phyloP scores from a whole-genome alignment of 2,113 vertebrate species.

The Canis aureus region DNA sequence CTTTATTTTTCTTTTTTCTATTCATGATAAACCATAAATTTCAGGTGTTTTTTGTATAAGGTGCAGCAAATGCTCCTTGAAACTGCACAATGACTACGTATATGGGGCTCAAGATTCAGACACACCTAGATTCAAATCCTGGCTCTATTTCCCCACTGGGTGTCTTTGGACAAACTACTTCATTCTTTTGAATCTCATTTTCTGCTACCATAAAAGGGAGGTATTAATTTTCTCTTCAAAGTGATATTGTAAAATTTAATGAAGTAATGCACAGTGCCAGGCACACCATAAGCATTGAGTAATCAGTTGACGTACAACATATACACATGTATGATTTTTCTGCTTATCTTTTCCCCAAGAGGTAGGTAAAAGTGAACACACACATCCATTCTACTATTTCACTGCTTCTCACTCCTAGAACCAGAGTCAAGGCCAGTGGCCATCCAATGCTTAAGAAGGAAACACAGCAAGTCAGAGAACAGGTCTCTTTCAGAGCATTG shows the following conservation, averaged over 20 bases:
- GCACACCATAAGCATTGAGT: background rate
- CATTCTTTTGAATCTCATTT: background rate
- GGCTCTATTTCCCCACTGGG: background rate
- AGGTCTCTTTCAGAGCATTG: background rate
- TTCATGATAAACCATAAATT: background rate
- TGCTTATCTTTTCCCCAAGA: background rate
- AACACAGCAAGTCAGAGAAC: background rate
- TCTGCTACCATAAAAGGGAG: background rate
- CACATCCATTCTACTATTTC: background rate
- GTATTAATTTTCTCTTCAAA: background rate
- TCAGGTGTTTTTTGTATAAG: background rate
- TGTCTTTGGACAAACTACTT: background rate
- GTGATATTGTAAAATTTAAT: slow-evolving; percentile 9
- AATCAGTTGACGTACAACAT: background rate
- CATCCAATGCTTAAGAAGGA: background rate
- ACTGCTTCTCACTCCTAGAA: background rate
- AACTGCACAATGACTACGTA: background rate
- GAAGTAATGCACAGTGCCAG: background rate
- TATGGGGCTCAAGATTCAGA: background rate
- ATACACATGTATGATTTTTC: background rate
- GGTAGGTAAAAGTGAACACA: slow-evolving; percentile 2
- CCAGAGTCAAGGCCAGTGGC: background rate
- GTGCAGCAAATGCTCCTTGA: background rate
- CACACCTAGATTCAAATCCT: background rate
- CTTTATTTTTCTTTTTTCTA: background rate